Percentiles rank a stretch among this genome's conserved stretches.
Evolutionary conservation across 1,140 invertebrate species (phyloP).

Genomic region (Onthophagus taurus): DNA sequence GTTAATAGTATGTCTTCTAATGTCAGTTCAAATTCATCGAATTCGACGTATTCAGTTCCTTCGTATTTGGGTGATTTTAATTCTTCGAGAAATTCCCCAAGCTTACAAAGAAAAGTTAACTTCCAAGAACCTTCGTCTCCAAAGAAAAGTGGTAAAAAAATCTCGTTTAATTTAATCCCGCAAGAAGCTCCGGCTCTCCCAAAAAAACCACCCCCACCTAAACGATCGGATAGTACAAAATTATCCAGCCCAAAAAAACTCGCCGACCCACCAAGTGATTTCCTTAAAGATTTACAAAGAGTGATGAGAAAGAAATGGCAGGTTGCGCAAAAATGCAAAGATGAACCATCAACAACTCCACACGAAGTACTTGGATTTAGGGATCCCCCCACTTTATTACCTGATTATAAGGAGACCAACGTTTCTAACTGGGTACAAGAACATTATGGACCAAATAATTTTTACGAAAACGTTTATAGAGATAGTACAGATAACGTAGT

Average conservation of each 20-base stretch:
- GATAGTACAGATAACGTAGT: conserved; percentile 38
- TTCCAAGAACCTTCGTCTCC: conserved; percentile 43
- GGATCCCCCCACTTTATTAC: conserved; percentile 55
- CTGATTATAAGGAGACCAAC: conserved; percentile 69
- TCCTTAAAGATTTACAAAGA: conserved; percentile 76
- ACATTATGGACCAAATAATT: conserved; percentile 63
- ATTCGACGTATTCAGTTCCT: conserved; percentile 29
- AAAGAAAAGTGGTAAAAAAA: conserved; percentile 44
- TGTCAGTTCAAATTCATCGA: conserved; percentile 26
- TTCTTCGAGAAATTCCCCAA: conserved; percentile 38
- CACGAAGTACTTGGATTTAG: conserved; percentile 85
- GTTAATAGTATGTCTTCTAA: conserved; percentile 29
- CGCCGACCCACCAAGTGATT: conserved; percentile 69
- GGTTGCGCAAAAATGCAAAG: conserved; percentile 82
- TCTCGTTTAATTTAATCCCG: conserved; percentile 43
- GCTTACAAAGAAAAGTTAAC: conserved; percentile 41
- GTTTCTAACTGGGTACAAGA: conserved; percentile 86
- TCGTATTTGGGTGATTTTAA: conserved; percentile 26
- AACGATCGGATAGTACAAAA: conserved; percentile 60
- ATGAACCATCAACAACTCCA: conserved; percentile 73
- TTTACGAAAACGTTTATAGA: conserved; percentile 51
- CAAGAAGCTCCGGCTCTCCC: conserved; percentile 41
- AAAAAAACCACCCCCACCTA: conserved; percentile 55
- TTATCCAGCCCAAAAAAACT: conserved; percentile 65
- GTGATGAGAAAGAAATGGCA: conserved; percentile 93